A percentile compares a stretch with the other conserved stretches of the same genome.
Evolutionary conservation across 1,140 invertebrate species (phyloP).

Genomic region (Drosophila bocqueti): DNA sequence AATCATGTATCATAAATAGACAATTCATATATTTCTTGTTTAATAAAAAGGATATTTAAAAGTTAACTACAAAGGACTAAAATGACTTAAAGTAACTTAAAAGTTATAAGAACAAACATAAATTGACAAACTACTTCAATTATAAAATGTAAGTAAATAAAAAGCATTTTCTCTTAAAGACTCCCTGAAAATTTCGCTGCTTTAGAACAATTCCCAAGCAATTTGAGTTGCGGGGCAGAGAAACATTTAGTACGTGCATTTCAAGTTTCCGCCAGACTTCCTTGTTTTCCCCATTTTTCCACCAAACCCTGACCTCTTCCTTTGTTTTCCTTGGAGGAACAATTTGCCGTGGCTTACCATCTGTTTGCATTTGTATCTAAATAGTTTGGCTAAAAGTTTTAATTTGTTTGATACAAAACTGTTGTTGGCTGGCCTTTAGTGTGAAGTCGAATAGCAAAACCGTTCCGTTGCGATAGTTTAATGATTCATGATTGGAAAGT

Average conservation of each 20-base stretch:
- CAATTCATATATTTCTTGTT: too few species aligned
- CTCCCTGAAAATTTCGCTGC: not conserved
- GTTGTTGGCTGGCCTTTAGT: constrained; percentile 26
- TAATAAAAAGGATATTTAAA: too few species aligned
- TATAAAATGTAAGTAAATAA: not conserved
- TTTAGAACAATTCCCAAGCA: constrained; percentile 10
- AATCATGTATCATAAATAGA: too few species aligned
- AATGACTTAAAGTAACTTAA: not conserved
- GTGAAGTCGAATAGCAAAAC: constrained; percentile 21
- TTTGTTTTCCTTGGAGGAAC: constrained; percentile 22
- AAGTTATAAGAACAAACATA: not conserved
- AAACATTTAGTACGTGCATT: constrained; percentile 42
- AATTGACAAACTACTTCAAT: not conserved
- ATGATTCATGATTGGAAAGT: constrained; percentile 74
- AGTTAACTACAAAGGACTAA: too few species aligned
- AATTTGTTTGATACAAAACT: constrained; percentile 57
- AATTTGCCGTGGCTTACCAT: constrained; percentile 47
- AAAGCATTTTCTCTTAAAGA: not conserved
- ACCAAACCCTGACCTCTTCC: constrained; percentile 11
- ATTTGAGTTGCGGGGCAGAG: constrained; percentile 22
- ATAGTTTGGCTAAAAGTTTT: constrained; percentile 66
- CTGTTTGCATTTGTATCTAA: constrained; percentile 67
- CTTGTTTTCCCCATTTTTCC: constrained; percentile 4
- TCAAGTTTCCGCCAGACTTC: constrained; percentile 28
- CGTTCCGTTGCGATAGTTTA: constrained; percentile 55